Conservation (phyloP, 1,140 invertebrate species). For the Zaprionus lachaisei region DNA sequence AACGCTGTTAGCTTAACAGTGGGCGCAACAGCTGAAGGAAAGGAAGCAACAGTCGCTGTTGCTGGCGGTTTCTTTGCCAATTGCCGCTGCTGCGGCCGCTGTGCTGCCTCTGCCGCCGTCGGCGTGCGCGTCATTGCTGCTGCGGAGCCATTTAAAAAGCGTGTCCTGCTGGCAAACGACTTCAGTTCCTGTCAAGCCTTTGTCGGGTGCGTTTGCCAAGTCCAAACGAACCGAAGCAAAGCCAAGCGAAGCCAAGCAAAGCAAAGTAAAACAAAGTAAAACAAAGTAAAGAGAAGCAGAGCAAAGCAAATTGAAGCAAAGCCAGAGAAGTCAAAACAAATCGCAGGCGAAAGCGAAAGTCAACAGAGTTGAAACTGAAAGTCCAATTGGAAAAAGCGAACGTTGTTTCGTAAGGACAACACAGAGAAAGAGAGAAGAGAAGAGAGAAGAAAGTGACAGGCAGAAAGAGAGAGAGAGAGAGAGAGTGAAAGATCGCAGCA, state of each 20-base stretch:
- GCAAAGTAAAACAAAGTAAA: constrained; percentile 6
- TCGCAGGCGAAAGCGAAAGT: neutral
- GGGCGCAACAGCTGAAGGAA: constrained; percentile 24
- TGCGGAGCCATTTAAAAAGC: constrained; percentile 53
- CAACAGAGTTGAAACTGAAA: constrained; percentile 1
- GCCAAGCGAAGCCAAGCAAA: constrained; percentile 14
- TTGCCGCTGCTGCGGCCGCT: neutral
- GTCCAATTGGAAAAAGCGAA: constrained; percentile 22
- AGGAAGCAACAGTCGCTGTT: constrained; percentile 47
- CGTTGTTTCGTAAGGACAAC: constrained; percentile 3
- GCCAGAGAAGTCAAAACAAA: neutral
- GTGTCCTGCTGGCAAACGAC: constrained; percentile 47
- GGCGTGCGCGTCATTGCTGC: neutral
- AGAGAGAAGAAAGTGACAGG: neutral
- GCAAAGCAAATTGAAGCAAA: neutral
- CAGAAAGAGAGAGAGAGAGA: neutral
- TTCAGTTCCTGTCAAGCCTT: constrained; percentile 79
- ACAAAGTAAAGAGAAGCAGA: constrained; percentile 1
- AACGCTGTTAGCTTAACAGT: neutral
- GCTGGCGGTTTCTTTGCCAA: constrained; percentile 3
- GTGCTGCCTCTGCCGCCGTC: neutral
- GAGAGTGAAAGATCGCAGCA: neutral
- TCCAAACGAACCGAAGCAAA: constrained; percentile 44
- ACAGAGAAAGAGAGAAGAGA: neutral
- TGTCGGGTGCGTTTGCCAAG: constrained; percentile 71